Conservation (phyloP, 1,140 invertebrate genomes). For the Diabrotica virgifera region DNA sequence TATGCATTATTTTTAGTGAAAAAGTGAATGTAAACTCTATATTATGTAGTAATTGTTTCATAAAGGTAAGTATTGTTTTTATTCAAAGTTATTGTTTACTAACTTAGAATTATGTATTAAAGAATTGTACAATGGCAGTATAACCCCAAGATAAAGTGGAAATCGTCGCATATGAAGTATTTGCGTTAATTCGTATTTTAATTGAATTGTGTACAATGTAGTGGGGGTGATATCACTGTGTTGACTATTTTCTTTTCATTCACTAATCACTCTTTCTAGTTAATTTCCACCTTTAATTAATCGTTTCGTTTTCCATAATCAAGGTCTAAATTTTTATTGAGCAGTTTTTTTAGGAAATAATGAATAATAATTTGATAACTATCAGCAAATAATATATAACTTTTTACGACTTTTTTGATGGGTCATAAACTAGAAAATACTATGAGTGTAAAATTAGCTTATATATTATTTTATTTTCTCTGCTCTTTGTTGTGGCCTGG, state of each 20-base stretch:
- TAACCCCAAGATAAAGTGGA: no score
- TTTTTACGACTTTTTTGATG: not conserved
- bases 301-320: not conserved
- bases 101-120: no score
- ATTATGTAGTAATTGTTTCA: slow-evolving; percentile 30
- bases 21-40: slow-evolving; percentile 11
- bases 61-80: slow-evolving; percentile 19
- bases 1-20: not conserved
- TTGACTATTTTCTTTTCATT: not conserved
- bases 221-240: not conserved
- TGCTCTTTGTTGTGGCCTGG: not conserved
- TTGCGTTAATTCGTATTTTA: not conserved
- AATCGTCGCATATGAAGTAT: not conserved
- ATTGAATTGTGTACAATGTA: not conserved
- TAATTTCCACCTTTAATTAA: not conserved
- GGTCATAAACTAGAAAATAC: not conserved
- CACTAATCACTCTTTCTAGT: not conserved
- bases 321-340: not conserved
- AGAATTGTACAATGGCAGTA: no score
- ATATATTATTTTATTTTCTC: not conserved
- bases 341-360: not conserved
- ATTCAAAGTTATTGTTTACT: no score
- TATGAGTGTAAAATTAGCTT: not conserved
- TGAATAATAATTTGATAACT: not conserved
- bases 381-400: slow-evolving; percentile 3